Evolutionary conservation across 2,888 invertebrate species (phyloP).

Genomic region (Thereva nobilitata): DNA sequence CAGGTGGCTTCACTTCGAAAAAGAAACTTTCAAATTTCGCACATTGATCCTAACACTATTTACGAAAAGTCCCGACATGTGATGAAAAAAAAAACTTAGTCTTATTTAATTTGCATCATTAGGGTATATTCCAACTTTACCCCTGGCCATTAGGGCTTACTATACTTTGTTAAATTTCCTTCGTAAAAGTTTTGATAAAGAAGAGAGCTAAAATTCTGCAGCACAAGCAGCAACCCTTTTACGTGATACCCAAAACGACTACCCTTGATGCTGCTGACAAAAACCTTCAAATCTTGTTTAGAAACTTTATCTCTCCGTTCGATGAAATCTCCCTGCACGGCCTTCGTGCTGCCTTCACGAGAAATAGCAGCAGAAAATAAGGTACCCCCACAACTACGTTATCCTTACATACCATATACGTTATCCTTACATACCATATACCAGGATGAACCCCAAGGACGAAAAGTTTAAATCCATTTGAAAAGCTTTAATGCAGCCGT

Average conservation of each 20-base stretch:
- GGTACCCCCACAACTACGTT: slow-evolving; percentile 24
- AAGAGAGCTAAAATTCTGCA: neutral
- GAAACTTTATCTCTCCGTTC: slow-evolving; percentile 29
- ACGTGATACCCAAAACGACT: slow-evolving; percentile 27
- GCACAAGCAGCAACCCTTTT: neutral
- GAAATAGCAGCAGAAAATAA: slow-evolving; percentile 17
- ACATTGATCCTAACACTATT: neutral
- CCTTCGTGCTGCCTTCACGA: slow-evolving; percentile 6
- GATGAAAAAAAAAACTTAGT: neutral
- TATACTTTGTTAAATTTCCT: slow-evolving; percentile 24
- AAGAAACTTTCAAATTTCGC: too few relatives aligned
- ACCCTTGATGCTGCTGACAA: slow-evolving; percentile 14
- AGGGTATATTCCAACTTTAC: slow-evolving; percentile 23
- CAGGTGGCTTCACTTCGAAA: too few relatives aligned
- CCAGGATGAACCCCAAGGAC: slow-evolving; percentile 29
- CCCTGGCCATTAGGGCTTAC: slow-evolving; percentile 21
- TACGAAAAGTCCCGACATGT: too few relatives aligned
- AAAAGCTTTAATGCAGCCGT: slow-evolving; percentile 33
- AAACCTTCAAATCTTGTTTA: slow-evolving; percentile 29
- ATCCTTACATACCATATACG: slow-evolving; percentile 6
- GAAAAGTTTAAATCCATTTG: slow-evolving; percentile 35
- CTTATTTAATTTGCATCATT: slow-evolving; percentile 31
- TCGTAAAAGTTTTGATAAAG: slow-evolving; percentile 1
- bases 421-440: slow-evolving; percentile 2
- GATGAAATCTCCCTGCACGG: slow-evolving; percentile 30